phyloP scores from a whole-genome alignment of 2,113 vertebrate genomes.

The Sylvilagus bachmani region DNA sequence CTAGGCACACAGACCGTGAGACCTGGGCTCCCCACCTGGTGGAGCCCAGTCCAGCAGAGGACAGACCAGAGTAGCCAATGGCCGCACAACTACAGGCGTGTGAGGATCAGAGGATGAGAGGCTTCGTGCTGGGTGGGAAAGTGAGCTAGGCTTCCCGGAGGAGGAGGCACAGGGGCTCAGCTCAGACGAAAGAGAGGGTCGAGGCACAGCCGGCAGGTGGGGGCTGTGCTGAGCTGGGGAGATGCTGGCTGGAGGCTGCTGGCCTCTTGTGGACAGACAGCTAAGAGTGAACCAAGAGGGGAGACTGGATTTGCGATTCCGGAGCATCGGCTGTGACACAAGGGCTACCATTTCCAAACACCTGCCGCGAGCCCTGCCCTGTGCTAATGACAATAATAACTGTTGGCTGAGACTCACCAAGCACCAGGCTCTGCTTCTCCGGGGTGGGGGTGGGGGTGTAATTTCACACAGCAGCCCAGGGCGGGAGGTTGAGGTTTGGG shows the following conservation, averaged over 20 bases:
- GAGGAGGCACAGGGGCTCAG: background rate
- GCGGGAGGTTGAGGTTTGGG: background rate
- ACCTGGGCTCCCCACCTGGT: background rate
- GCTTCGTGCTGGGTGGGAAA: background rate
- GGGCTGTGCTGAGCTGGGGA: background rate
- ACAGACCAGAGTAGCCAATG: background rate
- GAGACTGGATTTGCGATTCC: background rate
- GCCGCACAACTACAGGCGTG: background rate
- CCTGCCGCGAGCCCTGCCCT: background rate
- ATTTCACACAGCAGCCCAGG: background rate
- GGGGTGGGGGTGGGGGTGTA: background rate
- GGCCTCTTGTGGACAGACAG: background rate
- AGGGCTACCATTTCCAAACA: constrained; percentile 24
- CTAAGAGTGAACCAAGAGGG: background rate
- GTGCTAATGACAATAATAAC: constrained; percentile 26
- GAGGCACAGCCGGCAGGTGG: no score
- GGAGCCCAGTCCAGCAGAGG: background rate
- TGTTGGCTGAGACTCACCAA: background rate
- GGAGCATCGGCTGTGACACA: constrained; percentile 14
- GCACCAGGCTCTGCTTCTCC: background rate
- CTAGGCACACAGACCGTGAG: constrained; percentile 12
- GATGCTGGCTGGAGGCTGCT: background rate
- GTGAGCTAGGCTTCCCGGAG: background rate
- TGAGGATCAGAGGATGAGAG: background rate
- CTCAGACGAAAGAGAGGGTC: background rate